Percentiles rank a stretch among this genome's conserved stretches.
phyloP scores from a whole-genome alignment of 2,113 vertebrate genomes.

The Ahaetulla prasina region DNA sequence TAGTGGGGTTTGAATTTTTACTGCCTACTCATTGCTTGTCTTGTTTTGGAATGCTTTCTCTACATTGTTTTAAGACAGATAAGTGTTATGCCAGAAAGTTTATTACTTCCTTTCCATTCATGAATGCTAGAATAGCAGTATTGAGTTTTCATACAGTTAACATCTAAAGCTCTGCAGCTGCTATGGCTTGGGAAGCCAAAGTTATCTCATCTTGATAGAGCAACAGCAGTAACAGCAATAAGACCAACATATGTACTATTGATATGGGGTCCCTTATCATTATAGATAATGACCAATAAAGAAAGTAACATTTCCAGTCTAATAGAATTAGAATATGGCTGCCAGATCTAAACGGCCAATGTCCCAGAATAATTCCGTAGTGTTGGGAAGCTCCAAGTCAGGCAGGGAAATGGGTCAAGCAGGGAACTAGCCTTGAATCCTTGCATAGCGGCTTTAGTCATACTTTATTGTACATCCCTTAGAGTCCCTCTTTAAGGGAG shows the following conservation, averaged over 20 bases:
- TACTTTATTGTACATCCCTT: background rate
- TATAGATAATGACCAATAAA: background rate
- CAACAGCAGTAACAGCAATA: background rate
- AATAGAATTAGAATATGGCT: background rate
- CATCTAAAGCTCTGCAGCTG: background rate
- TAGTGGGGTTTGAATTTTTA: background rate
- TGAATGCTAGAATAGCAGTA: background rate
- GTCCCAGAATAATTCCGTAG: background rate
- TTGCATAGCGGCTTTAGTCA: background rate
- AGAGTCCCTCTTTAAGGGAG: background rate
- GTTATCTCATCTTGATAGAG: background rate
- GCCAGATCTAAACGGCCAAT: background rate
- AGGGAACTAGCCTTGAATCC: background rate
- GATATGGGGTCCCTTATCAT: too few relatives aligned
- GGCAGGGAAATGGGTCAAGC: background rate
- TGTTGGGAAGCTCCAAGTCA: background rate
- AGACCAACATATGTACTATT: background rate
- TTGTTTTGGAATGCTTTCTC: background rate
- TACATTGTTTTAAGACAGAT: slow-evolving; percentile 5
- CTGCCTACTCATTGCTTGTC: background rate
- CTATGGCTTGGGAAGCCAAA: background rate
- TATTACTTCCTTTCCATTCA: background rate
- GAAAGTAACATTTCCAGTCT: background rate
- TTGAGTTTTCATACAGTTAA: background rate
- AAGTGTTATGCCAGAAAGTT: background rate